Conservation (phyloP, 2,797 vertebrate species). For the Rhynchotus rufescens region DNA sequence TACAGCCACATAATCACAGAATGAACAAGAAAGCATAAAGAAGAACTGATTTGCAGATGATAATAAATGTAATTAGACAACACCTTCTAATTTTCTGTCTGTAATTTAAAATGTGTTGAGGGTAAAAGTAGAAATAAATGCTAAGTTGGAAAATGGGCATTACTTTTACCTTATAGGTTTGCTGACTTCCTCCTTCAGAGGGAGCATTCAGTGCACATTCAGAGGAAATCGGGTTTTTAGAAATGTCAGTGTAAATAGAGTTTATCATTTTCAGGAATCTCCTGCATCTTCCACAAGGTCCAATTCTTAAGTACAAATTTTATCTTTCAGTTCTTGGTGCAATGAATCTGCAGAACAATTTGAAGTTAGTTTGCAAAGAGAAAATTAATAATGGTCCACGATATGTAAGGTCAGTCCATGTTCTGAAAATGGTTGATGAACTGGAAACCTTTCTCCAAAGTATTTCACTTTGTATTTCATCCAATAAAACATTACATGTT, state of each 20-base stretch:
- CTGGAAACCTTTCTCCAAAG: slow-evolving; percentile 70
- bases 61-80: not conserved
- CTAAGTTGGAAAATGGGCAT: not conserved
- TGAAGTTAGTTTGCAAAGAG: slow-evolving; percentile 34
- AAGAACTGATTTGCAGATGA: not conserved
- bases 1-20: not conserved
- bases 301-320: not conserved
- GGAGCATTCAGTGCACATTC: not conserved
- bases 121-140: not conserved
- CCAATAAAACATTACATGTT: slow-evolving; percentile 50
- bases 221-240: not conserved
- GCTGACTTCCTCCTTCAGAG: not conserved
- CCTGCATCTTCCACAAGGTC: not conserved
- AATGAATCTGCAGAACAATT: slow-evolving; percentile 28
- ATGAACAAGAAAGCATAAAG: not conserved
- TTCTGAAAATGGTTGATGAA: slow-evolving; percentile 68
- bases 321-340: slow-evolving; percentile 16
- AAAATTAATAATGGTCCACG: slow-evolving; percentile 25
- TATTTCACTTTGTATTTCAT: slow-evolving; percentile 24
- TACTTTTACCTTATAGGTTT: not conserved
- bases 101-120: not conserved
- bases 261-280: not conserved
- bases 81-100: not conserved
- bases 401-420: slow-evolving; percentile 3
- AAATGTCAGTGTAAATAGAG: not conserved